These are phyloP conservation scores for Kuschelorhynchus macadamiae DNA, from an alignment of 2,888 invertebrate genomes.

Conservation along the genomic window DNA sequence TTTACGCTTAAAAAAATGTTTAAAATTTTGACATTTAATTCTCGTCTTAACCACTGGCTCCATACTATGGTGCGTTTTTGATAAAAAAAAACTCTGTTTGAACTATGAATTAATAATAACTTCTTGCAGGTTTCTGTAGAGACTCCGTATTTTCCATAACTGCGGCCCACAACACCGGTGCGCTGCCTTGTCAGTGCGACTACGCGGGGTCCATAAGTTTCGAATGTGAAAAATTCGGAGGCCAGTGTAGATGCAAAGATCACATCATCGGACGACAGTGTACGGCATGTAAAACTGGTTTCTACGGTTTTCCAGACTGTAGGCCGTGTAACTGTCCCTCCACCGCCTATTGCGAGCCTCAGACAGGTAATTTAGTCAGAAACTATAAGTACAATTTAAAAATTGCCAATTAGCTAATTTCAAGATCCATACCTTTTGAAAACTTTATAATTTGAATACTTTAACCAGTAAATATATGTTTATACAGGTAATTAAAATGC, in stretches of 20 bases:
- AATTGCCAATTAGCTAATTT: no score
- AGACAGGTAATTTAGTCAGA: slow-evolving; percentile 69
- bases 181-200: slow-evolving; percentile 90
- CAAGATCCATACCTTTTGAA: no score
- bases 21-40: no score
- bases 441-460: no score
- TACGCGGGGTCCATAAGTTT: slow-evolving; percentile 88
- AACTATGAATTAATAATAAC: no score
- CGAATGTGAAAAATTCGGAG: slow-evolving; percentile 94
- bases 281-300: slow-evolving; percentile 88
- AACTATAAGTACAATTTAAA: no score
- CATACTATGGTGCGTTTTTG: no score
- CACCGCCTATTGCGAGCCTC: slow-evolving; percentile 84
- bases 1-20: no score
- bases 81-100: no score
- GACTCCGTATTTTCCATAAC: slow-evolving; percentile 95
- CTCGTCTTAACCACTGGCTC: no score
- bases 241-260: slow-evolving; percentile 93
- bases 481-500: no score
- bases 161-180: slow-evolving; percentile 94
- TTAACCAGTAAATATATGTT: no score
- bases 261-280: slow-evolving; percentile 94
- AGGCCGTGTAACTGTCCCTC: slow-evolving; percentile 89
- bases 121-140: slow-evolving; percentile 87
- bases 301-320: slow-evolving; percentile 96